phyloP scores from a whole-genome alignment of 2,888 invertebrate species.

The Octodonta nipae region DNA sequence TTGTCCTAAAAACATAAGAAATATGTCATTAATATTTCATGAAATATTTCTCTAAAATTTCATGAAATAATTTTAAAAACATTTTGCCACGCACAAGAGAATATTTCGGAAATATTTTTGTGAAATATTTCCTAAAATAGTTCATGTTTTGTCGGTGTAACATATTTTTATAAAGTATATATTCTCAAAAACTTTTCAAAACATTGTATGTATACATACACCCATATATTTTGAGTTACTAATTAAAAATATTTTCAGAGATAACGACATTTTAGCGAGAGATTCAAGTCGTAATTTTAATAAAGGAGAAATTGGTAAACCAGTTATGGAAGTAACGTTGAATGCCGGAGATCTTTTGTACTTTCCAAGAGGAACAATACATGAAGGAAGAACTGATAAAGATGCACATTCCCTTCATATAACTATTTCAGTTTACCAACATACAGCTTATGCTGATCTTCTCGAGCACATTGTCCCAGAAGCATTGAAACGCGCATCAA shows the following conservation, averaged over 20 bases:
- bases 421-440: constrained; percentile 85
- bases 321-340: constrained; percentile 65
- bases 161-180: no score
- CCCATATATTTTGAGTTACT: not conserved
- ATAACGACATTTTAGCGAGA: constrained; percentile 48
- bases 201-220: not conserved
- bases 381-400: constrained; percentile 68
- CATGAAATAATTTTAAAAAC: no score
- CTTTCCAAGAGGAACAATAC: constrained; percentile 80
- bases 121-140: no score
- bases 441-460: constrained; percentile 79
- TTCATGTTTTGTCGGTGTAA: no score
- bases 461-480: constrained; percentile 65
- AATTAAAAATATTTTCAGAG: constrained; percentile 10
- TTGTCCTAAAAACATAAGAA: no score
- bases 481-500: constrained; percentile 60
- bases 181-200: constrained; percentile 1
- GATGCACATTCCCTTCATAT: constrained; percentile 84
- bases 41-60: no score
- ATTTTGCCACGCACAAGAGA: no score
- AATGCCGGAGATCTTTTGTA: constrained; percentile 84
- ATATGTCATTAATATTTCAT: no score
- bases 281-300: constrained; percentile 69
- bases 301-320: constrained; percentile 61
- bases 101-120: no score